These are phyloP conservation scores for Tachystola acroxantha DNA, from an alignment of 2,888 invertebrate species.

Conservation along the genomic window DNA sequence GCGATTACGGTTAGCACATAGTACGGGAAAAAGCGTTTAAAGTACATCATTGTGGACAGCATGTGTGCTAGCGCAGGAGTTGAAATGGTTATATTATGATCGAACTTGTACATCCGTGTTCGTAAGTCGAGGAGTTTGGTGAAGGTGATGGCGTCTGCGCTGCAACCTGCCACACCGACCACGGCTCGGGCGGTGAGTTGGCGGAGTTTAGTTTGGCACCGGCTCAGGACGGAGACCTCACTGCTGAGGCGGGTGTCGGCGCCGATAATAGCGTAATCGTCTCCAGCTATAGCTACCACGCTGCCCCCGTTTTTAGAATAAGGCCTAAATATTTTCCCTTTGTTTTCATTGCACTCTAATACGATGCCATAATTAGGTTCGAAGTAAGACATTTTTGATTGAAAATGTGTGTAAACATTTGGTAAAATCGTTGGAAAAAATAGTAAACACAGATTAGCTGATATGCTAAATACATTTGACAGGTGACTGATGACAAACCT, in stretches of 20 bases:
- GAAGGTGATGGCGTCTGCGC: constrained; percentile 97
- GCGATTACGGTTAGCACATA: constrained; percentile 97
- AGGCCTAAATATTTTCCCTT: constrained; percentile 50
- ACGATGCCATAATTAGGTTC: not conserved
- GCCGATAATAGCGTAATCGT: constrained; percentile 96
- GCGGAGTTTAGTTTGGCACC: constrained; percentile 93
- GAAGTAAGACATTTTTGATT: not conserved
- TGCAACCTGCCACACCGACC: constrained; percentile 96
- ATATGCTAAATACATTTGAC: not conserved
- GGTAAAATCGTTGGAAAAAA: not conserved
- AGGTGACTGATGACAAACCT: not conserved
- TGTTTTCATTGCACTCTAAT: not conserved
- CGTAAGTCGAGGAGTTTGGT: constrained; percentile 89
- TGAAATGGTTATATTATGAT: constrained; percentile 94
- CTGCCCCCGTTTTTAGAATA: constrained; percentile 84
- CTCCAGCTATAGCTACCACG: constrained; percentile 96
- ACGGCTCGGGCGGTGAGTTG: constrained; percentile 89
- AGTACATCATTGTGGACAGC: constrained; percentile 96
- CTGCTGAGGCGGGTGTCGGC: constrained; percentile 96
- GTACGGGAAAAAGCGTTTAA: constrained; percentile 98
- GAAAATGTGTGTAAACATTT: not conserved
- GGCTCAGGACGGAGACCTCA: constrained; percentile 93
- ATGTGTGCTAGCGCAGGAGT: constrained; percentile 96
- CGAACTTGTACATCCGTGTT: constrained; percentile 96
- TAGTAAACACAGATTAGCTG: not conserved